Percentiles rank a stretch among this genome's conserved stretches.
phyloP scores from a whole-genome alignment of 2,888 invertebrate species.

The Drosophila paramelanica region DNA sequence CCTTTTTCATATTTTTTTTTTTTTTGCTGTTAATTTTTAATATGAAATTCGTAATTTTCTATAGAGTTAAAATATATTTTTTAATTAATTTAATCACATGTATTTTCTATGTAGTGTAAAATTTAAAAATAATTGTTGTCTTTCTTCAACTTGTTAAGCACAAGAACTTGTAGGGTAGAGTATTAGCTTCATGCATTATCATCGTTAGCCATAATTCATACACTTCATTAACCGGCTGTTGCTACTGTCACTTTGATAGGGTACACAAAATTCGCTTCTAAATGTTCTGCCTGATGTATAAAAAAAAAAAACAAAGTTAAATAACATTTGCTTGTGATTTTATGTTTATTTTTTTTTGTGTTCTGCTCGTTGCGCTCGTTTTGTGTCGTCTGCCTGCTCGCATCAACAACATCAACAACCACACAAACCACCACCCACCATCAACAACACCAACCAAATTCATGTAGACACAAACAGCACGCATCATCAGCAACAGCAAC shows the following conservation, averaged over 20 bases:
- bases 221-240: not conserved
- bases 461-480: slow-evolving; percentile 77
- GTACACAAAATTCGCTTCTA: slow-evolving; percentile 27
- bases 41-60: no score
- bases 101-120: no score
- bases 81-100: no score
- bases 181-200: no score
- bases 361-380: slow-evolving; percentile 70
- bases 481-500: slow-evolving; percentile 69
- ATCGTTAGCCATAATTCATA: not conserved
- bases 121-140: no score
- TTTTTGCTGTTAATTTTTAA: no score
- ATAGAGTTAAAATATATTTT: no score
- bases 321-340: slow-evolving; percentile 78
- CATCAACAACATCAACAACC: slow-evolving; percentile 41
- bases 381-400: slow-evolving; percentile 69
- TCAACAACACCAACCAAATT: slow-evolving; percentile 21
- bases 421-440: slow-evolving; percentile 30
- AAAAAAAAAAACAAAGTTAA: slow-evolving; percentile 40
- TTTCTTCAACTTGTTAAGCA: no score
- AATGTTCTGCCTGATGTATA: slow-evolving; percentile 14
- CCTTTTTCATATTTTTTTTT: no score
- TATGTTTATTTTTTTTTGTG: slow-evolving; percentile 54
- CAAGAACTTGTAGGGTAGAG: no score
- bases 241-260: slow-evolving; percentile 24